Conservation (phyloP, 2,113 vertebrate species). For the Sorex araneus region DNA sequence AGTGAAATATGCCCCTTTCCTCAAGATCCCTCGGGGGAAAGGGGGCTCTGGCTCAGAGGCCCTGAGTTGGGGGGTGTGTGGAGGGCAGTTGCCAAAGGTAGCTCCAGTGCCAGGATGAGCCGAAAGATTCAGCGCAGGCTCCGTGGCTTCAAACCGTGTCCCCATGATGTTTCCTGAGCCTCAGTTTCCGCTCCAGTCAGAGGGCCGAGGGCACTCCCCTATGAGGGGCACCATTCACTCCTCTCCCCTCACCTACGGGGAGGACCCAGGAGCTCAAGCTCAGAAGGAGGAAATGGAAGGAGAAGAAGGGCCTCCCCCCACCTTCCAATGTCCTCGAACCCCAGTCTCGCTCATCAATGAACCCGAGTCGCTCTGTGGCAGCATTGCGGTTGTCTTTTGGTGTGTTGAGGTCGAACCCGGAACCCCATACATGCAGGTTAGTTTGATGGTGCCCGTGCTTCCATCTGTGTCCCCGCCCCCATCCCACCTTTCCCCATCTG, state of each 20-base stretch:
- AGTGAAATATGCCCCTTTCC: too few relatives aligned
- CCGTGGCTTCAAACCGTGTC: slow-evolving; percentile 6
- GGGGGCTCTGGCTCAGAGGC: too few relatives aligned
- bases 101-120: background rate
- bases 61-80: background rate
- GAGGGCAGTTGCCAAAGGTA: background rate
- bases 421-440: too few relatives aligned
- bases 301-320: background rate
- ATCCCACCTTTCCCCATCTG: background rate
- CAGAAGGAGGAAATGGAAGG: too few relatives aligned
- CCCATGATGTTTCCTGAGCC: background rate
- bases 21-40: too few relatives aligned
- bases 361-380: background rate
- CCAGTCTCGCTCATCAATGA: background rate
- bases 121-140: background rate
- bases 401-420: too few relatives aligned
- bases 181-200: slow-evolving; percentile 6
- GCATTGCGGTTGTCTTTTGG: too few relatives aligned
- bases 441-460: background rate
- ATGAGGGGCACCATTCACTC: too few relatives aligned
- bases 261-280: background rate
- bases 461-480: too few relatives aligned
- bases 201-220: background rate
- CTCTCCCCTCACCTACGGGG: background rate
- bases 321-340: too few relatives aligned